phyloP scores from a whole-genome alignment of 2,888 invertebrate species.

The Cataglyphis albicans region DNA sequence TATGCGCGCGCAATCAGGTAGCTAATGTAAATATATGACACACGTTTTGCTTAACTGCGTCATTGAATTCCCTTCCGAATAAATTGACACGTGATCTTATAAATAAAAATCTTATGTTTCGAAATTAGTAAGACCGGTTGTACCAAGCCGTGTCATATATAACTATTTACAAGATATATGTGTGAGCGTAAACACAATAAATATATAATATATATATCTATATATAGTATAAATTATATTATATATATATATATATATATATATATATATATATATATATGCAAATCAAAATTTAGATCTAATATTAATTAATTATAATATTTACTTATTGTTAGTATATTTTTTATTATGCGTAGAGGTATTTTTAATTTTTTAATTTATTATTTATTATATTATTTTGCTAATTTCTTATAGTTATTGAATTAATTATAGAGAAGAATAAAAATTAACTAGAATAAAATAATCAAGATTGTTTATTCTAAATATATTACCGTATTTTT shows the following conservation, averaged over 20 bases:
- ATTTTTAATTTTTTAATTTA: not conserved
- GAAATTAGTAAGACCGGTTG: not conserved
- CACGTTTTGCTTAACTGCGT: constrained; percentile 36
- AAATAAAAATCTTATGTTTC: constrained; percentile 24
- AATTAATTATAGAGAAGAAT: not conserved
- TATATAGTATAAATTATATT: not conserved
- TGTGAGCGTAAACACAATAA: not conserved
- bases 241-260: not conserved
- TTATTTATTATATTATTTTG: not conserved
- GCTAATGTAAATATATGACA: constrained; percentile 13
- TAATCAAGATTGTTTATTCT: not conserved
- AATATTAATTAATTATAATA: not conserved
- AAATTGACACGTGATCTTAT: constrained; percentile 16
- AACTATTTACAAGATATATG: not conserved
- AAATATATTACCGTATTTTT: not conserved
- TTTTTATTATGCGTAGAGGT: not conserved
- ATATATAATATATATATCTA: not conserved
- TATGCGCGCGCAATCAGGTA: constrained; percentile 1
- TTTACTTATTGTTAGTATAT: not conserved
- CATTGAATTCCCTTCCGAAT: constrained; percentile 21
- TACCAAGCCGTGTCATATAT: not conserved
- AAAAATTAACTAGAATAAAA: constrained; percentile 3
- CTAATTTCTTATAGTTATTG: not conserved
- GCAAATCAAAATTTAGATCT: not conserved
- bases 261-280: too few relatives aligned